Base-by-base conservation (phyloP, 2,888 invertebrate genomes). In the Drosophila mimica region DNA sequence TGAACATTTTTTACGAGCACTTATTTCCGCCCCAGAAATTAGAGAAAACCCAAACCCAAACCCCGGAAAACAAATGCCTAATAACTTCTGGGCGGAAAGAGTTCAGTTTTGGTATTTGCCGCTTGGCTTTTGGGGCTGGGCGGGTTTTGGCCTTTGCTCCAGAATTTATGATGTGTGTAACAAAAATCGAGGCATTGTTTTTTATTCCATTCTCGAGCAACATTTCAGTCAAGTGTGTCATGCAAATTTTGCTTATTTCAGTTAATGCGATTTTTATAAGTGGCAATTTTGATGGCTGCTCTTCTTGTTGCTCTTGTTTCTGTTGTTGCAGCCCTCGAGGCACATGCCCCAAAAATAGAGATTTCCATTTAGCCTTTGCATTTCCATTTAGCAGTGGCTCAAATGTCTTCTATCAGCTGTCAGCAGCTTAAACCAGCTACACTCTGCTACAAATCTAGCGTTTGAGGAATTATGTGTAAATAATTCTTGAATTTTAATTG, bases 1-100 rank as follows among this genome's bases (percentile, higher is more conserved):
- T 40, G 56, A 82, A 78, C 80, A 90, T 87, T 91, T 91, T 88
- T 91, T 90, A 90, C 81, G 90, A 83, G 82, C 85, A 85, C 90
- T 85, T 91, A 87, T 82, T 91, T 91, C 90, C 90, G 88, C 91
- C 90, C 91, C 83, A 89, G 81, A 88, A 91, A 91, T 91, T 91
- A 91, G 91, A 83, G 67, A 83, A 90, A 88, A 79, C 70, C 79
- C 60, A 38, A 76, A 60, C 71, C 65, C 70, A 73, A 15, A 46
- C 25, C 2, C 25, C 25, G 25, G 13, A 46, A 13, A 25, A 28
- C 49, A 62, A 59, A 59, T 52, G 70, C 63, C 74, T 71, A 81
- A 79, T 74, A 78, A 83, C 74, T 80, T 74, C 57, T 74, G 68
- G 79, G 62, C 25, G 48, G 60, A 64, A 68, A 77, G 74, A 67